Evolutionary conservation across 2,113 vertebrate genomes (phyloP).

Genomic region (Neodontobutis hainanensis): DNA sequence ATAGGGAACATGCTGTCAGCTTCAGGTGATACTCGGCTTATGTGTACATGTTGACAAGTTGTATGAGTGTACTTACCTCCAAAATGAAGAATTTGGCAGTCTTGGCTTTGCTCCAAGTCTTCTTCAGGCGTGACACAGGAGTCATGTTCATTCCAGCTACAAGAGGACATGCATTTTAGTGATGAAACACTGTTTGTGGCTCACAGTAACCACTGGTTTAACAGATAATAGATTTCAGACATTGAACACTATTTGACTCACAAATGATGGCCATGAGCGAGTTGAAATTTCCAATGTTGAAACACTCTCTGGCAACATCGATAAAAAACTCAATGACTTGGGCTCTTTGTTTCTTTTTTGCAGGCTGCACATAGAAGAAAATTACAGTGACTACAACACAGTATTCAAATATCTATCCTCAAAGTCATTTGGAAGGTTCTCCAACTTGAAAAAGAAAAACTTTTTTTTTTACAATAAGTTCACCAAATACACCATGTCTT

Average conservation of each 20-base stretch:
- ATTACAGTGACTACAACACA: not conserved
- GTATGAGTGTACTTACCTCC: constrained; percentile 80
- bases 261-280: constrained; percentile 96
- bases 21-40: constrained; percentile 1
- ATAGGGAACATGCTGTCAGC: constrained; percentile 22
- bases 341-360: constrained; percentile 94
- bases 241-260: constrained; percentile 74
- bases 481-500: not conserved
- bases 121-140: constrained; percentile 93
- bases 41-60: not conserved
- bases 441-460: too few relatives aligned
- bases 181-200: not conserved
- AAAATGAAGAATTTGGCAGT: constrained; percentile 96
- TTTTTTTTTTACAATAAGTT: too few relatives aligned
- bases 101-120: constrained; percentile 96
- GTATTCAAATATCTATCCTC: too few relatives aligned
- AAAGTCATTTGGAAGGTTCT: too few relatives aligned
- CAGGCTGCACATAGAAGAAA: constrained; percentile 79
- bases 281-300: constrained; percentile 97
- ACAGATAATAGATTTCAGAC: not conserved
- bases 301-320: constrained; percentile 92
- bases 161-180: not conserved
- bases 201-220: not conserved
- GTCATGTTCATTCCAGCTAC: constrained; percentile 96
- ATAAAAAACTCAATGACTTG: constrained; percentile 95